These are phyloP conservation scores for Atta cephalotes DNA, from an alignment of 1,140 invertebrate species.

Conservation along the genomic window DNA sequence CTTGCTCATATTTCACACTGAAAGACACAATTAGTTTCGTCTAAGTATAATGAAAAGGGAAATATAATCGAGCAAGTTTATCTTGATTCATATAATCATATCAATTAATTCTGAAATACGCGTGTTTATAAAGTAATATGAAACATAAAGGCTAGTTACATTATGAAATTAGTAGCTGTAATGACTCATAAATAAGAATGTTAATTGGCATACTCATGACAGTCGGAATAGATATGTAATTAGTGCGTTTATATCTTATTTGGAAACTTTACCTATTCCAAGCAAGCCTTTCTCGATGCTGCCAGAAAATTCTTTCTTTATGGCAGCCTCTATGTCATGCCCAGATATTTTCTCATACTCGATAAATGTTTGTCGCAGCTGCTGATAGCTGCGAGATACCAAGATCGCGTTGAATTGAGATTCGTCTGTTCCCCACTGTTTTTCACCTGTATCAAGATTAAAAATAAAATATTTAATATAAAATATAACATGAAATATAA, in stretches of 20 bases:
- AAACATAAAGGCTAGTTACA: slow-evolving; percentile 35
- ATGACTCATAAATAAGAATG: slow-evolving; percentile 1
- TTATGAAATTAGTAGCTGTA: slow-evolving; percentile 20
- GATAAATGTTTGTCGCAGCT: slow-evolving; percentile 89
- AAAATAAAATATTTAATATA: neutral
- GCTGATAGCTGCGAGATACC: slow-evolving; percentile 87
- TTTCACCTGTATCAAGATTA: slow-evolving; percentile 85
- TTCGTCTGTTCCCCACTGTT: slow-evolving; percentile 90
- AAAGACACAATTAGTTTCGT: slow-evolving; percentile 39
- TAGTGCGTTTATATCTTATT: neutral
- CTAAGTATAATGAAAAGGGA: slow-evolving; percentile 21
- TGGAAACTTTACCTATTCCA: slow-evolving; percentile 87
- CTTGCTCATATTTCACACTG: slow-evolving; percentile 30
- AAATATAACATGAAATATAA: neutral
- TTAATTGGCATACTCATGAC: slow-evolving; percentile 7
- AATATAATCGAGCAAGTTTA: slow-evolving; percentile 9
- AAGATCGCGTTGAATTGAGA: slow-evolving; percentile 90
- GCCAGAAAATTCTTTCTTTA: slow-evolving; percentile 91
- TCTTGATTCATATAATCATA: neutral
- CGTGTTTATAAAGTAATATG: neutral
- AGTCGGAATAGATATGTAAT: slow-evolving; percentile 3
- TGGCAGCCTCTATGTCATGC: slow-evolving; percentile 90
- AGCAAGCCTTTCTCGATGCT: slow-evolving; percentile 89
- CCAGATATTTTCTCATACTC: slow-evolving; percentile 88
- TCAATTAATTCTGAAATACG: neutral